A percentile compares a stretch with the other conserved stretches of the same genome.
Conservation (phyloP, 2,888 invertebrate genomes). For the Camptogramma bilineatum region DNA sequence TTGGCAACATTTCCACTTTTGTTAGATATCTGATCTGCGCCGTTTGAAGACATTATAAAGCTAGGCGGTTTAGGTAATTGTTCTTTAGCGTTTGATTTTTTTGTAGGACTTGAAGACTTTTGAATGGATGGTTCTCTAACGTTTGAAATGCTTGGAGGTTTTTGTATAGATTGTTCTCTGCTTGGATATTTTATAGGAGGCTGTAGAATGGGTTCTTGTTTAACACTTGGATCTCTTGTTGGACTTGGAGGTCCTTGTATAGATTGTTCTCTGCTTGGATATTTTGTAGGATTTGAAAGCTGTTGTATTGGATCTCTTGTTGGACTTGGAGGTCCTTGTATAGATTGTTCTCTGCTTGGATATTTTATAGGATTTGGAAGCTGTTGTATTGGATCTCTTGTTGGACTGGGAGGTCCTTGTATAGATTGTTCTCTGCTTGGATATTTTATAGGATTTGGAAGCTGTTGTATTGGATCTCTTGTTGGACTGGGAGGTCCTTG, state of each 20-base stretch:
- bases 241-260: not conserved
- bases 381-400: not conserved
- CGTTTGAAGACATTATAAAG: not conserved
- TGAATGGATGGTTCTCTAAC: not conserved
- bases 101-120: conserved; percentile 34
- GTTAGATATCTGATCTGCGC: conserved; percentile 16
- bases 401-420: not conserved
- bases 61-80: not conserved
- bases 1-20: conserved; percentile 23
- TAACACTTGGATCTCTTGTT: not conserved
- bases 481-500: not conserved
- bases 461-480: no score
- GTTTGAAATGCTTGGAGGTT: not conserved
- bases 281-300: no score
- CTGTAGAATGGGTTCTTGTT: not conserved
- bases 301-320: not conserved
- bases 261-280: not conserved
- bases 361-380: no score
- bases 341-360: not conserved
- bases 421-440: not conserved
- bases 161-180: not conserved
- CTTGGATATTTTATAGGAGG: no score
- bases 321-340: not conserved
- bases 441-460: no score
- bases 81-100: conserved; percentile 20